These are phyloP conservation scores for Lamprologus lemairii DNA, from an alignment of 2,113 vertebrate species.

Conservation along the genomic window DNA sequence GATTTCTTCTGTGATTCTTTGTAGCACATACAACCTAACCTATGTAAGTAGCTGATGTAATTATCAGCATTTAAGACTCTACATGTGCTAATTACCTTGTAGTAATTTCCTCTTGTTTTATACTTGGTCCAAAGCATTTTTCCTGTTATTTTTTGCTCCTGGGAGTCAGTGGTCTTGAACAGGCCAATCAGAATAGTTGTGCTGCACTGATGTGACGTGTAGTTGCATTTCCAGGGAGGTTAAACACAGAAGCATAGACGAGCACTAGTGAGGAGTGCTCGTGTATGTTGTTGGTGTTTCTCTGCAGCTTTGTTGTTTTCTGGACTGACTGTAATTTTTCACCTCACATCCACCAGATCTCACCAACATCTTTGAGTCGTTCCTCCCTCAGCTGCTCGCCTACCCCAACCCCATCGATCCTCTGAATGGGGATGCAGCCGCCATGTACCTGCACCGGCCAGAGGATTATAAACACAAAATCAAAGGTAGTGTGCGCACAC, in stretches of 20 bases:
- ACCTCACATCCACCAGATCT: conserved; percentile 75
- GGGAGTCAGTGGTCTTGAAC: not conserved
- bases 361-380: conserved; percentile 99
- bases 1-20: not conserved
- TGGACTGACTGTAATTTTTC: not conserved
- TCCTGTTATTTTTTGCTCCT: rapidly evolving
- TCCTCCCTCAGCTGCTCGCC: conserved; percentile 96
- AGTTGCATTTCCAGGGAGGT: not conserved
- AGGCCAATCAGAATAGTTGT: not conserved
- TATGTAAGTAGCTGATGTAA: not conserved
- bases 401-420: conserved; percentile 98
- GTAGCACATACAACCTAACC: rapidly evolving
- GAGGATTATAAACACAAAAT: conserved; percentile 99
- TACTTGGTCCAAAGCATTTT: not conserved
- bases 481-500: conserved; percentile 75
- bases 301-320: not conserved
- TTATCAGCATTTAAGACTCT: not conserved
- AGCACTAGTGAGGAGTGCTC: not conserved
- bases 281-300: not conserved
- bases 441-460: conserved; percentile 98
- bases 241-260: not conserved
- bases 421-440: conserved; percentile 94
- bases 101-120: not conserved
- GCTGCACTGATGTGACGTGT: not conserved
- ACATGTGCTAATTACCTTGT: not conserved